Evolutionary conservation across 2,113 vertebrate species (phyloP).

Genomic region (Hippocampus barbouri): DNA sequence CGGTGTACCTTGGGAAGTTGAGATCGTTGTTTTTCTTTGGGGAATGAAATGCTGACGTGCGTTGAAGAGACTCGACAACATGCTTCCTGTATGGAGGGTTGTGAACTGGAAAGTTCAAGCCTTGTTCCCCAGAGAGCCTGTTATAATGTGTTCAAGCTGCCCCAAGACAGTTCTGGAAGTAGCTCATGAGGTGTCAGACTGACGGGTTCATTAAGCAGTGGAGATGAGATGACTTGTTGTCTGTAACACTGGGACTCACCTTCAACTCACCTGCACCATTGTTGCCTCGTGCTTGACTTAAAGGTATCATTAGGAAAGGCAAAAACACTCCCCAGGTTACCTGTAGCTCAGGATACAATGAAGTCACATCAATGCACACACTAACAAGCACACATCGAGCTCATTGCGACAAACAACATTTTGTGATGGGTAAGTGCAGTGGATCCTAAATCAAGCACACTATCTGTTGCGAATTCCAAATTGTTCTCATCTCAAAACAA

Average conservation of each 20-base stretch:
- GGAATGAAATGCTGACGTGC: constrained; percentile 46
- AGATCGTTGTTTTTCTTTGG: constrained; percentile 14
- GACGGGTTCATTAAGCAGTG: constrained; percentile 55
- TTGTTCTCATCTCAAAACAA: not conserved
- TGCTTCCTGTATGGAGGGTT: constrained; percentile 16
- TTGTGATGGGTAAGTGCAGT: not conserved
- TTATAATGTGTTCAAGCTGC: constrained; percentile 39
- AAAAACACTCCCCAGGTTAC: constrained; percentile 67
- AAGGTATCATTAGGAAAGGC: constrained; percentile 58
- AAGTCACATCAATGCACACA: constrained; percentile 41
- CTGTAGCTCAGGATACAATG: constrained; percentile 27
- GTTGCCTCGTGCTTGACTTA: constrained; percentile 30
- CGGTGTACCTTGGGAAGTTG: not conserved
- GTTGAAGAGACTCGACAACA: constrained; percentile 12
- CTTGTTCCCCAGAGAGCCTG: constrained; percentile 25
- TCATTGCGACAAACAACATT: not conserved
- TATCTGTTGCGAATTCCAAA: not conserved
- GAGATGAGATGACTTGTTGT: constrained; percentile 39
- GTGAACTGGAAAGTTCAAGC: constrained; percentile 2
- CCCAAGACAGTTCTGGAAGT: constrained; percentile 40
- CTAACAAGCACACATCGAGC: constrained; percentile 1
- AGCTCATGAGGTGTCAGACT: constrained; percentile 13
- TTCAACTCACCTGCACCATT: constrained; percentile 41
- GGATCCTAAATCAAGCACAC: not conserved
- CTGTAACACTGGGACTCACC: constrained; percentile 21